Conservation (phyloP, 1,140 invertebrate genomes). For the Plodia interpunctella region DNA sequence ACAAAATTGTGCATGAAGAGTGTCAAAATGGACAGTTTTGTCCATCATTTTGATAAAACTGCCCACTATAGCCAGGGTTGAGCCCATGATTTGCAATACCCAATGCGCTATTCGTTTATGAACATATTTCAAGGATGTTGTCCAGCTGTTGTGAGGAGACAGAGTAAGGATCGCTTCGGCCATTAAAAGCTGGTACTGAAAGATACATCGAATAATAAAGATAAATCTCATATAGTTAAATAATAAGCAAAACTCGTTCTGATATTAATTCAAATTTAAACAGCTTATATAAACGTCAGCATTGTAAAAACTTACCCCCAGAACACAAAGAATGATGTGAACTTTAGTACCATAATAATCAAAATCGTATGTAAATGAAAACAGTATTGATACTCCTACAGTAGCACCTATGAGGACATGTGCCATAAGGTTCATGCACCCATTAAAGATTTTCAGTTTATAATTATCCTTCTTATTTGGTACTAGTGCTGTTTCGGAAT, state of each 20-base stretch:
- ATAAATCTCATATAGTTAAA: too few relatives aligned
- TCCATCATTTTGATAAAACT: constrained; percentile 43
- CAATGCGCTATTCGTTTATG: constrained; percentile 54
- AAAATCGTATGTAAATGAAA: not conserved
- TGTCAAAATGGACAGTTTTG: constrained; percentile 47
- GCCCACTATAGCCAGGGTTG: constrained; percentile 48
- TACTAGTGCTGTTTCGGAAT: not conserved
- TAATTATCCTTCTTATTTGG: not conserved
- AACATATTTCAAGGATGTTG: constrained; percentile 32
- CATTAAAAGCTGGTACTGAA: constrained; percentile 66
- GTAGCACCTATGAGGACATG: not conserved
- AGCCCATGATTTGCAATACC: constrained; percentile 48
- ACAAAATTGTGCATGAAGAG: constrained; percentile 57
- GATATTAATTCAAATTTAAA: too few relatives aligned
- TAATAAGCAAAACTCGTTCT: too few relatives aligned
- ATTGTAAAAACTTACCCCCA: constrained; percentile 1
- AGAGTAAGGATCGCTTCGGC: constrained; percentile 52
- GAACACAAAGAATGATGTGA: not conserved
- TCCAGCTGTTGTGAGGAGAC: constrained; percentile 55
- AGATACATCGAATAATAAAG: constrained; percentile 9
- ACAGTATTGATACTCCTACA: not conserved
- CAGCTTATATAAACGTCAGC: not conserved
- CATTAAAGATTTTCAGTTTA: not conserved
- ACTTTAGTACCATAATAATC: not conserved
- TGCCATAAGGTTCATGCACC: not conserved